Evolutionary conservation across 2,797 vertebrate species (phyloP).

Genomic region (Fundulus diaphanus): DNA sequence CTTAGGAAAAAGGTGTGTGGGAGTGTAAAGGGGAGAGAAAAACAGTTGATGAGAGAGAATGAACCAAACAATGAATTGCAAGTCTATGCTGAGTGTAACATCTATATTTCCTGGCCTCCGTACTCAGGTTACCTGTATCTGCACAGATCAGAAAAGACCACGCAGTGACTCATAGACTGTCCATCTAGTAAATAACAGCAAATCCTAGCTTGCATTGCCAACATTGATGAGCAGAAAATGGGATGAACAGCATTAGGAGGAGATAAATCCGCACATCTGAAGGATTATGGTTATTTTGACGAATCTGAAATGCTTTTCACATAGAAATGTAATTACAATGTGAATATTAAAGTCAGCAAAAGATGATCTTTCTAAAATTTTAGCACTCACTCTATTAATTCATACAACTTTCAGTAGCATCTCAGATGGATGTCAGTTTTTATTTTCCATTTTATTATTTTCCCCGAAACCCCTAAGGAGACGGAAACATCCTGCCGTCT

Average conservation of each 20-base stretch:
- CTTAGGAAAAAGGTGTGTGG: slow-evolving; percentile 50
- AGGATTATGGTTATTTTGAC: slow-evolving; percentile 81
- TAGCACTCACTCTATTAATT: slow-evolving; percentile 31
- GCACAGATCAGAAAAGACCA: slow-evolving; percentile 58
- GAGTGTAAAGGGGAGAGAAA: slow-evolving; percentile 55
- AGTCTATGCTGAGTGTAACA: slow-evolving; percentile 34
- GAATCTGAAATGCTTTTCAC: slow-evolving; percentile 74
- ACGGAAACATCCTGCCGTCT: slow-evolving; percentile 15
- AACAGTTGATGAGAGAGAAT: slow-evolving; percentile 43
- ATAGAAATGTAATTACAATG: slow-evolving; percentile 78
- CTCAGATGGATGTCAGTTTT: slow-evolving; percentile 33
- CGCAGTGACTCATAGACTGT: slow-evolving; percentile 61
- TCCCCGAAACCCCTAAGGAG: slow-evolving; percentile 7
- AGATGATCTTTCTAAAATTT: slow-evolving; percentile 60
- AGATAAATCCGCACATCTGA: slow-evolving; percentile 80
- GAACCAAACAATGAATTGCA: slow-evolving; percentile 36
- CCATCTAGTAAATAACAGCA: slow-evolving; percentile 72
- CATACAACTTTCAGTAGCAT: slow-evolving; percentile 36
- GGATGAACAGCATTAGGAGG: slow-evolving; percentile 77
- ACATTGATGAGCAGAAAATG: slow-evolving; percentile 78
- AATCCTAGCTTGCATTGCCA: slow-evolving; percentile 67
- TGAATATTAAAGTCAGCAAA: slow-evolving; percentile 74
- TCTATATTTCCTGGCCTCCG: slow-evolving; percentile 36
- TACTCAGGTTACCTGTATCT: slow-evolving; percentile 58
- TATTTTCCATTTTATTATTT: background rate